Conservation (phyloP, 2,113 vertebrate genomes). For the Zapornia atra region DNA sequence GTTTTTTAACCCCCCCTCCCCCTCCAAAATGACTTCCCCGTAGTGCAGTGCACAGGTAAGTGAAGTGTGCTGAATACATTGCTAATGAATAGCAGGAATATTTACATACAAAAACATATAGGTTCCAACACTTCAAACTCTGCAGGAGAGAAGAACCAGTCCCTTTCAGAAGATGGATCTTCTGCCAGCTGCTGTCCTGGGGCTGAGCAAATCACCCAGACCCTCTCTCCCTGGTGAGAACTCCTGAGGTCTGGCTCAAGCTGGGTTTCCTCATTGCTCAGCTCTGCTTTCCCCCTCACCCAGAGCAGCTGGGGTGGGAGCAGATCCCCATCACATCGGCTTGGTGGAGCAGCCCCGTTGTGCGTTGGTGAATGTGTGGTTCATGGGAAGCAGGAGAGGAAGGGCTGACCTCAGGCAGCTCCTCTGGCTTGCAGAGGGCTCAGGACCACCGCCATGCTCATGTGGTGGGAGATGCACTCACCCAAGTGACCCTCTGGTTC, state of each 20-base stretch:
- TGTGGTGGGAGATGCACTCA: rapidly evolving
- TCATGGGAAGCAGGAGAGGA: neutral
- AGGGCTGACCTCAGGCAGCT: rapidly evolving
- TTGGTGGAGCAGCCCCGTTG: rapidly evolving
- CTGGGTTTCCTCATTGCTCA: neutral
- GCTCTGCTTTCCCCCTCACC: neutral
- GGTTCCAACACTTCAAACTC: constrained; percentile 40
- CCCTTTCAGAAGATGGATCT: neutral
- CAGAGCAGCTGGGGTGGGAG: neutral
- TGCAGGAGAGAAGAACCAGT: constrained; percentile 25
- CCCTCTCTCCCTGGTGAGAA: neutral
- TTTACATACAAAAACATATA: constrained; percentile 64
- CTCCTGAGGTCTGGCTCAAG: rapidly evolving
- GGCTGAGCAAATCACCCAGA: neutral
- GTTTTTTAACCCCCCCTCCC: neutral
- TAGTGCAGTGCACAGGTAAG: constrained; percentile 44
- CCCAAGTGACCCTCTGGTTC: neutral
- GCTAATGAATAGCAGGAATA: constrained; percentile 30
- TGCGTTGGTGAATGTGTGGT: neutral
- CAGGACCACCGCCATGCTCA: neutral
- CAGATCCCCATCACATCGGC: rapidly evolving
- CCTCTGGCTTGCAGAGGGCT: neutral
- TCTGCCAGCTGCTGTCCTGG: neutral
- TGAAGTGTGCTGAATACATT: constrained; percentile 14
- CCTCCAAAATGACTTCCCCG: neutral